Percentiles rank a stretch among this genome's conserved stretches.
phyloP scores from a whole-genome alignment of 2,113 vertebrate genomes.

The Stomatorhinus ivindoensis region DNA sequence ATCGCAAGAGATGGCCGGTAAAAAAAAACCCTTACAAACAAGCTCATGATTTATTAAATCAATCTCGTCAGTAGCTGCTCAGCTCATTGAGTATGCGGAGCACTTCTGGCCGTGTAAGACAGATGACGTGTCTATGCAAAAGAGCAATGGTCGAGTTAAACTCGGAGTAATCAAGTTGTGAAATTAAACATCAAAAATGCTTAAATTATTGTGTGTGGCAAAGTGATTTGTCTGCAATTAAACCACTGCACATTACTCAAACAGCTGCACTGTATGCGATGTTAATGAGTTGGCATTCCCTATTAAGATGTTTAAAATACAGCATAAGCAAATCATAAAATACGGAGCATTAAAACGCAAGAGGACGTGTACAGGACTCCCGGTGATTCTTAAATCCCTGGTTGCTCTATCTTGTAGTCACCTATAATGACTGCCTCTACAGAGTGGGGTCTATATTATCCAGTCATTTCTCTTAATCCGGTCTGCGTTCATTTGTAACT shows the following conservation, averaged over 20 bases:
- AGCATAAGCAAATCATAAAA: slow-evolving; percentile 44
- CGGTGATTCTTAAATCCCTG: slow-evolving; percentile 40
- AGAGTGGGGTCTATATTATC: slow-evolving; percentile 46
- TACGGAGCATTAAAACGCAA: slow-evolving; percentile 54
- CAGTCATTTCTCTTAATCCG: not conserved
- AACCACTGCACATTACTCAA: slow-evolving; percentile 56
- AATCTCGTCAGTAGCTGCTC: slow-evolving; percentile 57
- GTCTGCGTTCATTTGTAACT: not conserved
- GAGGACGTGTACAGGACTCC: slow-evolving; percentile 51
- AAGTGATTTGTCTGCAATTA: slow-evolving; percentile 73
- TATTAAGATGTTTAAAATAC: slow-evolving; percentile 42
- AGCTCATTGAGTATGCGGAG: slow-evolving; percentile 60
- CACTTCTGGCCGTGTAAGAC: slow-evolving; percentile 44
- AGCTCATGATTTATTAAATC: slow-evolving; percentile 72
- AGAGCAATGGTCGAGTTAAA: slow-evolving; percentile 56
- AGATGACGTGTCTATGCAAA: slow-evolving; percentile 56
- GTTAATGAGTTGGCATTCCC: slow-evolving; percentile 34
- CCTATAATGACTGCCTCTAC: slow-evolving; percentile 48
- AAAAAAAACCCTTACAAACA: slow-evolving; percentile 64
- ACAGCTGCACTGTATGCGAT: slow-evolving; percentile 19
- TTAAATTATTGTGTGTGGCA: slow-evolving; percentile 69
- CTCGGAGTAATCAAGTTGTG: slow-evolving; percentile 64
- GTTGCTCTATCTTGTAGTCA: slow-evolving; percentile 51
- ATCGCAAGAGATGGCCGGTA: slow-evolving; percentile 49
- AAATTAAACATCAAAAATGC: slow-evolving; percentile 68